Base-by-base conservation (phyloP, 2,797 vertebrate species). In the Tarsius wallacei region DNA sequence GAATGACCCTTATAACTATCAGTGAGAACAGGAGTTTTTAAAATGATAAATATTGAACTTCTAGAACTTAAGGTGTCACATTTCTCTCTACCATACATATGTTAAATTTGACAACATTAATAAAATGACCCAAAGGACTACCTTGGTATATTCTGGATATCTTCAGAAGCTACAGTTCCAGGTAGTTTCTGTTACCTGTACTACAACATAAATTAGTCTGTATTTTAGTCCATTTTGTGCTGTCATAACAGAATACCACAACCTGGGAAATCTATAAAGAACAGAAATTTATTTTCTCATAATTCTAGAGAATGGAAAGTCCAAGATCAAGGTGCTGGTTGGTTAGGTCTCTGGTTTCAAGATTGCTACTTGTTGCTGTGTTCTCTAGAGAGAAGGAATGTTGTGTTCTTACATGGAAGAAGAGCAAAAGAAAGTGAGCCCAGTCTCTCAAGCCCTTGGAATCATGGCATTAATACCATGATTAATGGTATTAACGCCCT, bases 51-150 rank as follows among this genome's bases (percentile, higher is more conserved):
- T 53, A 83, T 0, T 74, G 42, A 93, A 87, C 24, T 90, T 57
- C 5, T 89, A 47, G 3, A 88, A 78, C 17, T 94, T 78, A n/a
- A 86, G 28, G 13, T n/a, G 7, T 63, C 51, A 24, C 22, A 74
- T 86, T 87, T 73, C 31, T 80, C 3, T 92, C 22, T 53, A 28
- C 1, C 13, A 61, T 80, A 55, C 33, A 55, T 3, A 53, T 82
- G 12, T 86, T 76, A 81, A 36, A 91, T 42, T 85, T 86, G 0
- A 59, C 68, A 91, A 73, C 55, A 63, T 83, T 90, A 80, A 95
- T 64, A 74, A 94, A 51, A 84, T 90, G 28, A n/a, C 19, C 51
- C 31, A 49, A 36, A 10, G 64, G 22, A 91, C 47, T 82, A 24
- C 36, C 28, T 81, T 68, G 73, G n/a, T 42, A 61, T 42, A 3